Evolutionary conservation across 2,888 invertebrate genomes (phyloP).

Genomic region (Perizoma flavofasciatum): DNA sequence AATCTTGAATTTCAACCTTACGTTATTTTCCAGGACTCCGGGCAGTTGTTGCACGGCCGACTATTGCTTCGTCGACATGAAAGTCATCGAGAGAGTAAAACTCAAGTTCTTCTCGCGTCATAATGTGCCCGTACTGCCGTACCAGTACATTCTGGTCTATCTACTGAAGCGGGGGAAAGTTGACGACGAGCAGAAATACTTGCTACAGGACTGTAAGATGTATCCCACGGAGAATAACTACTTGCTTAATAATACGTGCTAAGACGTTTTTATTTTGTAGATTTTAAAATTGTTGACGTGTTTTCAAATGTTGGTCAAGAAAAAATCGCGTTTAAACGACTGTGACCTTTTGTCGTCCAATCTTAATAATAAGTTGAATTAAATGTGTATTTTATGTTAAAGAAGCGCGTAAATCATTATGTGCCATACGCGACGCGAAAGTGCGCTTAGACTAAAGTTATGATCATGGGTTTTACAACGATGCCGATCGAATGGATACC

Average conservation of each 20-base stretch:
- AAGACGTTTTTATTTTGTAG: conserved; percentile 4
- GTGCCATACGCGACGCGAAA: no score
- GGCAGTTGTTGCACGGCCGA: conserved; percentile 78
- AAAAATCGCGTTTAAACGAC: no score
- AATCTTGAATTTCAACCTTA: no score
- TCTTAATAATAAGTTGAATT: no score
- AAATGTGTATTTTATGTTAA: no score
- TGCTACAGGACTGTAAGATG: conserved; percentile 71
- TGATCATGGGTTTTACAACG: no score
- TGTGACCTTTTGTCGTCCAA: no score
- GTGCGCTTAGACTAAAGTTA: no score
- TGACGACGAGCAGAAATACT: conserved; percentile 72
- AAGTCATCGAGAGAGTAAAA: conserved; percentile 75
- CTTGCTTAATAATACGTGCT: conserved; percentile 72
- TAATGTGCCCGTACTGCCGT: conserved; percentile 76
- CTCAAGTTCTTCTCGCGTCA: conserved; percentile 75
- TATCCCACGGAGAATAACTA: conserved; percentile 63
- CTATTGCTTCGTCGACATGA: conserved; percentile 80
- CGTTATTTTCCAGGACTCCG: conserved; percentile 61
- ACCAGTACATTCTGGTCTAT: conserved; percentile 75
- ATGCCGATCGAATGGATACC: no score
- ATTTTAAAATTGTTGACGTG: no score
- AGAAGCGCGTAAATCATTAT: no score
- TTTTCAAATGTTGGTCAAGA: no score
- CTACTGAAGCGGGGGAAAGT: conserved; percentile 70